Base-by-base conservation (phyloP, 2,113 vertebrate genomes). In the Noturus placidus region DNA sequence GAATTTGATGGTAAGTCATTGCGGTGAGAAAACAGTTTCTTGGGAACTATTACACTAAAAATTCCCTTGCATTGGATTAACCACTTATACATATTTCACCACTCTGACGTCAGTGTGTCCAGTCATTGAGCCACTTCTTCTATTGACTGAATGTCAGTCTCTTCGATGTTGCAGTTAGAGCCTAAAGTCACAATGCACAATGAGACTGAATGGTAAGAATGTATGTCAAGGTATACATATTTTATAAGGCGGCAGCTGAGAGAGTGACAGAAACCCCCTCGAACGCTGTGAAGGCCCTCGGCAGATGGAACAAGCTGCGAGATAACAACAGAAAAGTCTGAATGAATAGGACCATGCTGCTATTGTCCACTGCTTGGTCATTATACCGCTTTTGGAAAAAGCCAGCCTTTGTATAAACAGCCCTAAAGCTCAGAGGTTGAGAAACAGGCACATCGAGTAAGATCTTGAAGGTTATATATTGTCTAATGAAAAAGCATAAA, bases 201-300 rank as follows among this genome's bases (percentile, higher is more conserved):
- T 95, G 95, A 96, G 94, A 92, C 25, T 93, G 94, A 91, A 94
- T 95, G 95, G 94, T 11, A 92, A 90, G 93, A 93, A 67, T 95
- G 93, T 92, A 94, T 67, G 38, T 77, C 96, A 93, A 95, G 94
- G 96, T 96, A 98, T 77, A 97, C 97, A 99, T 98, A 98, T 97
- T 98, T 96, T 95, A 99, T 97, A 95, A 93, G 94, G 94, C 88
- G 96, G 96, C 98, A 99, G 97, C 97, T 98, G 97, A 98, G 94
- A 95, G 94, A 90, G 95, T 90, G 94, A 92, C 92, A 87, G 93
- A 92, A 94, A 94, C 90, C 94, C 96, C 92, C 83, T 56, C 15
- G 88, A 91, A 94, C 95, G 94, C 92, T 89, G 91, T 90, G 92
- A 95, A 95, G 94, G 95, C 96, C 94, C 95, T 96, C 95, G 96